Evolutionary conservation across 1,140 invertebrate species (phyloP), one percentile per base, ranked within the genome.

Genomic region (Hylaeus anthracinus): DNA sequence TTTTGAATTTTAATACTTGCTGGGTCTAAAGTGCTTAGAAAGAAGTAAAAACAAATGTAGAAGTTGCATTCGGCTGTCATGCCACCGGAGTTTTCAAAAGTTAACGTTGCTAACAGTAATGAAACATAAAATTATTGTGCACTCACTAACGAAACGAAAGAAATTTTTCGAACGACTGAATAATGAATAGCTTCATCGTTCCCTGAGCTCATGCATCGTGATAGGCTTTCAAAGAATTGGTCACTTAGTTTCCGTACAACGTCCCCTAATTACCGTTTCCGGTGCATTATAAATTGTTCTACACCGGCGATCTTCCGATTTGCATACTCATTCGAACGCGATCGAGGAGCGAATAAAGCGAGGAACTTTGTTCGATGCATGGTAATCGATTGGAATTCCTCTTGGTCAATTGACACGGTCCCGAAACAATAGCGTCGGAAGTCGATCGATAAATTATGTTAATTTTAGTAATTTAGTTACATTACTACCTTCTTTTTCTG

Each of bases 311-410:
- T 10, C 41, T 15, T 1, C 5, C 43, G 8, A 56, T 66, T 75
- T 12, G 63, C 41, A 75, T 66, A 75, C 58, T 75, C 41, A 56
- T 58, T 55, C 8, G 9, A 56, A 15, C 43, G 51, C 6, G 39
- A 66, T 9, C 48, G 2, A 75, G 26, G 0, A 53, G 4, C 12
- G n/a, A 37, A 2, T 15, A 8, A 48, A 2, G n/a, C 3, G 14
- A 9, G n/a, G 48, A 55, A 1, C 5, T 45, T 45, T 37, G 14
- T 63, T 39, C 60, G 8, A 14, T 37, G 14, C 41, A 9, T 37
- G 37, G 26, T 65, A 37, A 75, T 75, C 26, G 48, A 66, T 39
- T 26, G 8, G 8, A 67, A 14, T 51, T 66, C 48, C 8, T 14
- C 43, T 64, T 26, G 45, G 14, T 14, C 2, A 1, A 4, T 12